A percentile compares a stretch with the other conserved stretches of the same genome.
Evolutionary conservation across 2,113 vertebrate species (phyloP).

Genomic region (Dolichallabes microphthalmus): DNA sequence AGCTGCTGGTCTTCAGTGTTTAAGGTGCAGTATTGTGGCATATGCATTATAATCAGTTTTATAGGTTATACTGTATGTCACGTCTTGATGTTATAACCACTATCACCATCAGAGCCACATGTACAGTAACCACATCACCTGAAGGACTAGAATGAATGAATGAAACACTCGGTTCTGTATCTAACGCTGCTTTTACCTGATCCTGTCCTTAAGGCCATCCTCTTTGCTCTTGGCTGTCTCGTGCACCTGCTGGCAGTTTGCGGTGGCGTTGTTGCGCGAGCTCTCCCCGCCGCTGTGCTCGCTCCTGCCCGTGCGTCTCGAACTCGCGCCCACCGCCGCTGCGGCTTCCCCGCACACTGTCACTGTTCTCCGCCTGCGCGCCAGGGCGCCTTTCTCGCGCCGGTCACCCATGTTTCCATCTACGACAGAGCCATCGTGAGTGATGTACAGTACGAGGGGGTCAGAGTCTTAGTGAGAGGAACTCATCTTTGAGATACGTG

Average conservation of each 20-base stretch:
- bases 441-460: neutral
- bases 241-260: constrained; percentile 38
- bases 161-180: neutral
- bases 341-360: constrained; percentile 60
- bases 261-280: constrained; percentile 29
- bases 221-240: constrained; percentile 41
- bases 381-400: constrained; percentile 57
- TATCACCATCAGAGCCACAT: neutral
- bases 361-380: constrained; percentile 66
- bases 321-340: constrained; percentile 40
- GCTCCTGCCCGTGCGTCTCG: constrained; percentile 61
- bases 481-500: constrained; percentile 19
- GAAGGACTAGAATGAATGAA: neutral
- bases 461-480: constrained; percentile 3
- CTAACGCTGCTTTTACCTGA: constrained; percentile 63
- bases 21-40: neutral
- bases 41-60: neutral
- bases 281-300: constrained; percentile 52
- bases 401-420: constrained; percentile 69
- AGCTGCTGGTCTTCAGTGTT: neutral
- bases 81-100: neutral
- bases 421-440: constrained; percentile 24
- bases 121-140: neutral
- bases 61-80: neutral
- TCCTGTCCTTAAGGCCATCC: constrained; percentile 60